Conservation (phyloP, 2,888 invertebrate species). For the Cecidostiba fungosa region DNA sequence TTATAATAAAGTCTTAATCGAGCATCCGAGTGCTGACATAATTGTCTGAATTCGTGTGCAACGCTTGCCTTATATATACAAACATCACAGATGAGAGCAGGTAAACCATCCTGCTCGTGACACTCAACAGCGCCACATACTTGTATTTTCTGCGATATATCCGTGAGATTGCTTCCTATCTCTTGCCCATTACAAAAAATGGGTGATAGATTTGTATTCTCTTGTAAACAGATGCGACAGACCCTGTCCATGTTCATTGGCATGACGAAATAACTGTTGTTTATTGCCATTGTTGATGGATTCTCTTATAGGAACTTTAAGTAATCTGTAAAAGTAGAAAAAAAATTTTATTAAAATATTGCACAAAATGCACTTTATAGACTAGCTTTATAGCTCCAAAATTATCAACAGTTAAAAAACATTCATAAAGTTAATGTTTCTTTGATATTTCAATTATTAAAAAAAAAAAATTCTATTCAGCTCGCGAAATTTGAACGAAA, state of each 20-base stretch:
- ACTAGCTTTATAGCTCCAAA: background rate
- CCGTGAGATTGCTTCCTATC: conserved; percentile 66
- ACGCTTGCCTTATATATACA: conserved; percentile 78
- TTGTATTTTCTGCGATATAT: conserved; percentile 76
- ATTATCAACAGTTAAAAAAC: too few relatives aligned
- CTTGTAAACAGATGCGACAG: conserved; percentile 77
- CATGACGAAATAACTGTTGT: conserved; percentile 73
- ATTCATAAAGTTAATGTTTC: too few relatives aligned
- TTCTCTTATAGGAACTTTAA: conserved; percentile 57
- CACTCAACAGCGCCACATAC: conserved; percentile 77
- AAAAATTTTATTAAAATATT: conserved; percentile 22
- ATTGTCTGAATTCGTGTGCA: conserved; percentile 77
- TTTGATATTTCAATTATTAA: too few relatives aligned
- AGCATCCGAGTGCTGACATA: conserved; percentile 77
- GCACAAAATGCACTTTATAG: conserved; percentile 61
- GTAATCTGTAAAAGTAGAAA: conserved; percentile 53
- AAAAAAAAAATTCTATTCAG: background rate
- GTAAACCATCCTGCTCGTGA: conserved; percentile 77
- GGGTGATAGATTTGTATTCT: conserved; percentile 74
- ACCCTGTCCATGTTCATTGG: conserved; percentile 76
- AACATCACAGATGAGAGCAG: conserved; percentile 76
- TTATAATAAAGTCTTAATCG: conserved; percentile 76
- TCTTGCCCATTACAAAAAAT: conserved; percentile 75
- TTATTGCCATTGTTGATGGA: conserved; percentile 71
- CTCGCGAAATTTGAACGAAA: background rate